Evolutionary conservation across 2,888 invertebrate genomes (phyloP), one percentile per base, ranked within the genome.

Genomic region (Alsophila aescularia): DNA sequence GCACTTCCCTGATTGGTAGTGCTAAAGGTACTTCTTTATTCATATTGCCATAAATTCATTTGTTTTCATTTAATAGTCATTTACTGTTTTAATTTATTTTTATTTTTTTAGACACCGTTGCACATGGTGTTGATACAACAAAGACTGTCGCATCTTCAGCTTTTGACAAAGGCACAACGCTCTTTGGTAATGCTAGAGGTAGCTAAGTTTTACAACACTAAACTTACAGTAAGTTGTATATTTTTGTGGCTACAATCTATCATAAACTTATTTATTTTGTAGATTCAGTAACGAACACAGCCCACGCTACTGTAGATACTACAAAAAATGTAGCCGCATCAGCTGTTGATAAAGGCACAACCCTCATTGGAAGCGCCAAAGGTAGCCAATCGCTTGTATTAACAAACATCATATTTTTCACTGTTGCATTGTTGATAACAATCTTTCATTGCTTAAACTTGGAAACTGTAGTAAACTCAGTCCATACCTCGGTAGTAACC

Each of bases 401-500:
- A 9, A 54, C 36, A 37, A 3, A 14, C 13, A 5, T 24, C 24
- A 24, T 24, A 24, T 24, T 24, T 24, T 24, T 24, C 24, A 24
- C 5, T 24, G 24, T 24, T 7, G 24, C 24, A 2, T 24, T 24
- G 24, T 24, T 24, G 8, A 24, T 24, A 24, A 24, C 24, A 1
- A 6, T 24, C n/a, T 31, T 16, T 18, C n/a, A 31, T 44, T 31
- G n/a, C 31, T 42, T 27, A 15, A 37, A 44, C 52, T 37, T 83
- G 83, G 84, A 83, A 57, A 75, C 80, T 1, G 74, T 83, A 57
- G 59, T 75, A 37, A 78, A 68, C 50, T 79, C 82, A 18, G 72
- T 71, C 12, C 66, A 73, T 39, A 59, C 69, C 21, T 76, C 79
- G 16, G 74, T 85, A 65, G 83, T 79, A 56, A 77, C 80, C 10